Evolutionary conservation across 2,113 vertebrate species (phyloP), one percentile per base, ranked within the genome.

Genomic region (Eira barbara): DNA sequence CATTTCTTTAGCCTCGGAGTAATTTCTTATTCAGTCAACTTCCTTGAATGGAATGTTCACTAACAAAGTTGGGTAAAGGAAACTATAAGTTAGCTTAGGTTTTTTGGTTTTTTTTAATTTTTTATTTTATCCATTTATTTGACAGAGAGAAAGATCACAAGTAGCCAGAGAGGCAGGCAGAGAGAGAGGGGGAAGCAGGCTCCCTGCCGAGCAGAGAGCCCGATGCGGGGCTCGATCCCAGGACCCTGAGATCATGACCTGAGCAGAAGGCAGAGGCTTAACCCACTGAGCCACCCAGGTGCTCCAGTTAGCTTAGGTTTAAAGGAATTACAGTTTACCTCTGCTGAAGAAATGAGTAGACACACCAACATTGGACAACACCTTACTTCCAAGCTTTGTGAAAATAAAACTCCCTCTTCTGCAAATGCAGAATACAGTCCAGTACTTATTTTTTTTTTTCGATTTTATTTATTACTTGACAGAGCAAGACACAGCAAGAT

Each of bases 11-110:
- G 42, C 45, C 47, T 79, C 49, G 74, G 61, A 96, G 91, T 81
- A 45, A 93, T 91, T 96, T 97, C 71, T 88, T 74, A 57, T 78
- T 89, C 73, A 88, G 29, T 69, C 36, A 71, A 29, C 63, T 84
- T 95, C 78, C 81, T 79, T 57, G 17, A 71, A 73, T 34, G 14
- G n/a, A n/a, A 36, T 36, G 52, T 61, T 90, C 36, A 89, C 11
- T n/a, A 79, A 74, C 78, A 92, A 78, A 89, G 20, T 25, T 80
- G 61, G 69, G 55, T 76, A 55, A 39, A 20, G 27, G 21, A 73
- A 91, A 80, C 8, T 91, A 59, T 36, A 67, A 71, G 8, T 97
- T 88, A 88, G 63, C 79, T 91, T 65, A 73, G n/a, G 18, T 39
- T 95, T 79, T 91, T 65, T 65, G n/a, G 18, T 39, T 95, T 79